Evolutionary conservation across 1,140 invertebrate genomes (phyloP).

Genomic region (Pseudomyrmex sp.): DNA sequence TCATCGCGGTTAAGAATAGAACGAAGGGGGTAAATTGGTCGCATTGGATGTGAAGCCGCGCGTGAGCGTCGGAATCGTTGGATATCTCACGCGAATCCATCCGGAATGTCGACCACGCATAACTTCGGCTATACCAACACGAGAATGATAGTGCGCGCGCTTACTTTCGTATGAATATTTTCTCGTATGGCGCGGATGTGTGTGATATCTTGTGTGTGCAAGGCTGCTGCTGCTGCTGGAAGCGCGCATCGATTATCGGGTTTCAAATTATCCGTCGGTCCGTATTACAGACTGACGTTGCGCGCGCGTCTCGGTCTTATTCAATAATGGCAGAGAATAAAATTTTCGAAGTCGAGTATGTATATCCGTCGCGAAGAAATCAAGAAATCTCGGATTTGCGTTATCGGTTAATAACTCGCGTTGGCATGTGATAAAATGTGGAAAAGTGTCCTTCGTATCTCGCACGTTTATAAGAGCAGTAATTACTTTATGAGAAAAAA

Average conservation of each 20-base stretch:
- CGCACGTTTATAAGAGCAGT: no score
- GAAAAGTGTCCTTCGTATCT: no score
- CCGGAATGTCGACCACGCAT: constrained; percentile 30
- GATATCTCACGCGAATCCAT: neutral
- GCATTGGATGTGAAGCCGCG: neutral
- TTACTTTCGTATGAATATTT: constrained; percentile 60
- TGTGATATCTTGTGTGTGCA: constrained; percentile 35
- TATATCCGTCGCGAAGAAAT: neutral
- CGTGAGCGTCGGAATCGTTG: neutral
- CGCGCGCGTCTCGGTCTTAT: constrained; percentile 17
- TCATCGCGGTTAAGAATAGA: constrained; percentile 48
- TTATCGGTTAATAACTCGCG: neutral
- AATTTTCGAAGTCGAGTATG: constrained; percentile 13
- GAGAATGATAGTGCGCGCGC: constrained; percentile 6
- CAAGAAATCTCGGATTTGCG: neutral
- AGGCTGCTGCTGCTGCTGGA: constrained; percentile 3
- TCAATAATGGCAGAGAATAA: constrained; percentile 41
- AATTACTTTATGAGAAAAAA: no score
- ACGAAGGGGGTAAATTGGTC: constrained; percentile 35
- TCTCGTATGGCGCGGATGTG: constrained; percentile 36
- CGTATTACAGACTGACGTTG: constrained; percentile 40
- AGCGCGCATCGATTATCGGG: constrained; percentile 51
- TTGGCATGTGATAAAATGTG: neutral
- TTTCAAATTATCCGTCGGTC: constrained; percentile 56
- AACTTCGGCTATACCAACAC: constrained; percentile 10